Evolutionary conservation across 2,797 vertebrate genomes (phyloP).

Genomic region (Poeciliopsis paucimaculata): DNA sequence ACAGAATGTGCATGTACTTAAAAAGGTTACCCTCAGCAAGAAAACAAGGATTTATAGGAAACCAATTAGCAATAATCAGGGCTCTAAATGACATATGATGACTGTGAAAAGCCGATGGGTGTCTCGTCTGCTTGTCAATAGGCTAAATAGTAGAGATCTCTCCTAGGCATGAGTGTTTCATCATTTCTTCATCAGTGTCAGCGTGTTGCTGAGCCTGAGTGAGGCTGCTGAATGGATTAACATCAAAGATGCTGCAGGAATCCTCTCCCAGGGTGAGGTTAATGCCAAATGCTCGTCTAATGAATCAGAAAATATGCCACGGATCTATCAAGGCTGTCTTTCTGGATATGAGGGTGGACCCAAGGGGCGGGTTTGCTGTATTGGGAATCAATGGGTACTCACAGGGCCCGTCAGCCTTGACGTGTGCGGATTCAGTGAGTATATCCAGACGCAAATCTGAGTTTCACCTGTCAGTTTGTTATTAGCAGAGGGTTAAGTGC

Average conservation of each 20-base stretch:
- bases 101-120: slow-evolving; percentile 24
- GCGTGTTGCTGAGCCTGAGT: slow-evolving; percentile 40
- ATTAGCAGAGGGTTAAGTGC: slow-evolving; percentile 5
- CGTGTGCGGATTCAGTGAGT: slow-evolving; percentile 12
- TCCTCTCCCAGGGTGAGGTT: slow-evolving; percentile 12
- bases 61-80: slow-evolving; percentile 39
- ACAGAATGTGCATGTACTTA: background rate
- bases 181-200: slow-evolving; percentile 50
- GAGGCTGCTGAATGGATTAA: slow-evolving; percentile 34
- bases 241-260: slow-evolving; percentile 19
- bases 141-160: slow-evolving; percentile 36
- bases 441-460: slow-evolving; percentile 23
- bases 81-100: slow-evolving; percentile 42
- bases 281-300: slow-evolving; percentile 42
- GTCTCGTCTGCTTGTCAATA: slow-evolving; percentile 50
- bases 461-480: slow-evolving; percentile 8
- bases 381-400: slow-evolving; percentile 48
- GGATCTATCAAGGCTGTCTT: slow-evolving; percentile 42
- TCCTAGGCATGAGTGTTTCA: slow-evolving; percentile 21
- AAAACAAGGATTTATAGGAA: slow-evolving; percentile 29
- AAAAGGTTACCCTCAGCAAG: background rate
- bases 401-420: slow-evolving; percentile 42
- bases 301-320: slow-evolving; percentile 57
- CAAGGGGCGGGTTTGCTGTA: slow-evolving; percentile 29
- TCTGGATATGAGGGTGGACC: slow-evolving; percentile 23